A percentile compares a stretch with the other conserved stretches of the same genome.
Evolutionary conservation across 2,797 vertebrate species (phyloP).

Genomic region (Arctocebus calabarensis): DNA sequence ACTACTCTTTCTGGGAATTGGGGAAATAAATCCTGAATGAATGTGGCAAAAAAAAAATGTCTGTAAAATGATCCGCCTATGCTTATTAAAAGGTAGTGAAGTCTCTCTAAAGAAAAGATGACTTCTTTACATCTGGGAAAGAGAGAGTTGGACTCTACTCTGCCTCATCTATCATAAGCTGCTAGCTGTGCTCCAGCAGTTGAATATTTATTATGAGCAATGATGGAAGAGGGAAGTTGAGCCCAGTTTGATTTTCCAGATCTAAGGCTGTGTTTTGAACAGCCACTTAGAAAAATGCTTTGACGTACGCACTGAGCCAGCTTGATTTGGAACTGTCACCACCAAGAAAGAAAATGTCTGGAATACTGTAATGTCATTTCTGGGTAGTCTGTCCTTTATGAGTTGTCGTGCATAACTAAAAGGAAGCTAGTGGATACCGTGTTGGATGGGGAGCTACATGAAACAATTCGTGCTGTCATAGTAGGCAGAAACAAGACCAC

Average conservation of each 20-base stretch:
- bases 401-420: conserved; percentile 58
- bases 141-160: conserved; percentile 57
- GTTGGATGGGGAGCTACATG: conserved; percentile 27
- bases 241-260: conserved; percentile 69
- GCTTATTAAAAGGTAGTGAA: conserved; percentile 66
- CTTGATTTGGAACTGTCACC: conserved; percentile 81
- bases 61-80: conserved; percentile 49
- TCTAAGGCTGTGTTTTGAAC: conserved; percentile 67
- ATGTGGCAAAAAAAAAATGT: conserved; percentile 22
- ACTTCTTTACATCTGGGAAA: conserved; percentile 71
- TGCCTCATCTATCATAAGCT: conserved; percentile 65
- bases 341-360: conserved; percentile 73
- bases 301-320: conserved; percentile 71
- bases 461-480: conserved; percentile 69
- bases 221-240: conserved; percentile 58
- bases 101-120: conserved; percentile 59
- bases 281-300: conserved; percentile 67
- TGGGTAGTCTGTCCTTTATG: conserved; percentile 74
- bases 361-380: conserved; percentile 67
- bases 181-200: conserved; percentile 44
- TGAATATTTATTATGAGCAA: conserved; percentile 74
- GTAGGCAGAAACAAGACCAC: conserved; percentile 78
- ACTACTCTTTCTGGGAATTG: conserved; percentile 21
- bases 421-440: conserved; percentile 57
- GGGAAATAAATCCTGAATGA: conserved; percentile 64